phyloP scores from a whole-genome alignment of 2,113 vertebrate genomes.

The Xenopus tropicalis region UCB_Xtro_10.0 CM004451.2:39122501-39123000 shows the following conservation, averaged over 20 bases:
- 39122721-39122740: slow-evolving; percentile 31
- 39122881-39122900: too few species aligned
- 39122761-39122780: slow-evolving; percentile 33
- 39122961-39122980: too few species aligned
- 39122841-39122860: too few species aligned
- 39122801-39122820: slow-evolving; percentile 25
- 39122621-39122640: slow-evolving; percentile 35
- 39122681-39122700: slow-evolving; percentile 36
- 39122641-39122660: slow-evolving; percentile 24
- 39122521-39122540: slow-evolving; percentile 22
- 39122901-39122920: too few species aligned
- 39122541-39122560: slow-evolving; percentile 30
- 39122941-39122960: too few species aligned
- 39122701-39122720: slow-evolving; percentile 38
- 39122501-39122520: slow-evolving; percentile 29
- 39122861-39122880: too few species aligned
- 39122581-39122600: slow-evolving; percentile 32
- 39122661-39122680: slow-evolving; percentile 32
- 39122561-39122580: slow-evolving; percentile 31
- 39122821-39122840: neutral
- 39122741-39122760: slow-evolving; percentile 39
- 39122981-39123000: too few species aligned
- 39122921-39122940: too few species aligned
- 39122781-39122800: slow-evolving; percentile 28
- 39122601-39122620: slow-evolving; percentile 35